These are phyloP conservation scores for Leptinotarsa defecta DNA, from an alignment of 1,140 invertebrate genomes.

Conservation along the genomic window DNA sequence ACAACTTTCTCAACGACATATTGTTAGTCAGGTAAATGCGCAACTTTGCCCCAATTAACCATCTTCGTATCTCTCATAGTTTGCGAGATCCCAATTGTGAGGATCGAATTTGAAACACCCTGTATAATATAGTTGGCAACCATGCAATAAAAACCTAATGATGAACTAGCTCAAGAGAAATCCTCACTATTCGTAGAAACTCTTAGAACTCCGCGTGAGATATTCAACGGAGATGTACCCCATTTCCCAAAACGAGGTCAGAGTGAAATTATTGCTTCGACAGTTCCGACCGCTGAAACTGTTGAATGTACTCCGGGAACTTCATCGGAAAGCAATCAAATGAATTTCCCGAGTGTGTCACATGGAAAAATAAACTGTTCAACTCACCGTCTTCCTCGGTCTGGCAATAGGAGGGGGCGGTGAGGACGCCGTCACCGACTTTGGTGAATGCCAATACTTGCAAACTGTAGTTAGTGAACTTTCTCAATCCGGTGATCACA, in stretches of 20 bases:
- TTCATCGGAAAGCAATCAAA: neutral
- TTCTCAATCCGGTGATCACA: constrained; percentile 70
- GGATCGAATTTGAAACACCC: too few species aligned
- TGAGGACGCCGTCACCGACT: constrained; percentile 77
- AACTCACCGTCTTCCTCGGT: constrained; percentile 81
- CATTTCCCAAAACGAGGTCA: neutral
- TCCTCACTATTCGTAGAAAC: too few species aligned
- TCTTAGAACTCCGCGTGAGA: too few species aligned
- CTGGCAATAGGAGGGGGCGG: constrained; percentile 72
- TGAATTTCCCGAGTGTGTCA: neutral
- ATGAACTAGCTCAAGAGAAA: too few species aligned
- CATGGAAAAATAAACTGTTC: neutral
- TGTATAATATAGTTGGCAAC: too few species aligned
- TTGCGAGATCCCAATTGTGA: too few species aligned
- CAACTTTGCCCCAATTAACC: too few species aligned
- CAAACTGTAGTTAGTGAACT: constrained; percentile 86
- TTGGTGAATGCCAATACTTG: constrained; percentile 81
- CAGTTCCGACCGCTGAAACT: neutral
- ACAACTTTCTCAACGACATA: too few species aligned
- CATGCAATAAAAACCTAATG: too few species aligned
- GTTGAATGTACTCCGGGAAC: neutral
- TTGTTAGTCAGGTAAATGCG: too few species aligned
- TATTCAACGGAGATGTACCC: too few species aligned
- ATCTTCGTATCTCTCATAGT: too few species aligned
- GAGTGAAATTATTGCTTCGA: neutral